These are phyloP conservation scores for Apodemia duryi DNA, from an alignment of 2,888 invertebrate genomes.

Conservation along the genomic window DNA sequence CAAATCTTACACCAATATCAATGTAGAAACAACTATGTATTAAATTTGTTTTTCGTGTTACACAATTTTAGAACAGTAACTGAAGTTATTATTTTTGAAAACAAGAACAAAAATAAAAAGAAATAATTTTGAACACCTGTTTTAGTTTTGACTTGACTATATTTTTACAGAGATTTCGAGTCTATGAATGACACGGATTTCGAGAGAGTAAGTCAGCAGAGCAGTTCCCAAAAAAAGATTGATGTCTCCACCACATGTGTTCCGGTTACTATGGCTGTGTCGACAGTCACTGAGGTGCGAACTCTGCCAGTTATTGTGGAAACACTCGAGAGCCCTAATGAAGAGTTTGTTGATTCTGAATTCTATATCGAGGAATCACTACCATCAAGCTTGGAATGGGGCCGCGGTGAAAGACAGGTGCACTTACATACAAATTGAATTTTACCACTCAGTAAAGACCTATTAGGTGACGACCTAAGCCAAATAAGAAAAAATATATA, in stretches of 20 bases:
- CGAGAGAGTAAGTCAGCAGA: slow-evolving; percentile 85
- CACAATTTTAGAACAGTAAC: no score
- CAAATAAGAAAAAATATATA: background rate
- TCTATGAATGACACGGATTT: slow-evolving; percentile 91
- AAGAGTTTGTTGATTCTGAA: slow-evolving; percentile 88
- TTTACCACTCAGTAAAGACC: slow-evolving; percentile 34
- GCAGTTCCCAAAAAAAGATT: slow-evolving; percentile 61
- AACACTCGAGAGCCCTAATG: slow-evolving; percentile 29
- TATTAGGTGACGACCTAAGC: no score
- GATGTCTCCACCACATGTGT: slow-evolving; percentile 65
- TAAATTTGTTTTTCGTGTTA: no score
- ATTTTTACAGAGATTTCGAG: slow-evolving; percentile 82
- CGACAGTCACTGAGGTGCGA: slow-evolving; percentile 81
- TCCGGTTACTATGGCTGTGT: slow-evolving; percentile 71
- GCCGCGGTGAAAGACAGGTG: slow-evolving; percentile 73
- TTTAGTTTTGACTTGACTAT: slow-evolving; percentile 1
- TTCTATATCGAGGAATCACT: slow-evolving; percentile 94
- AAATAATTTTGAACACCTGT: no score
- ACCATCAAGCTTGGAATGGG: slow-evolving; percentile 89
- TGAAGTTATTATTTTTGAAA: no score
- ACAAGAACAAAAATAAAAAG: no score
- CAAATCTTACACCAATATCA: no score
- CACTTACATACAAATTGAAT: slow-evolving; percentile 41
- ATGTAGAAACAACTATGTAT: no score
- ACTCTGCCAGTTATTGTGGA: slow-evolving; percentile 51